Conservation (phyloP, 1,140 invertebrate species). For the Pantala flavescens region DNA sequence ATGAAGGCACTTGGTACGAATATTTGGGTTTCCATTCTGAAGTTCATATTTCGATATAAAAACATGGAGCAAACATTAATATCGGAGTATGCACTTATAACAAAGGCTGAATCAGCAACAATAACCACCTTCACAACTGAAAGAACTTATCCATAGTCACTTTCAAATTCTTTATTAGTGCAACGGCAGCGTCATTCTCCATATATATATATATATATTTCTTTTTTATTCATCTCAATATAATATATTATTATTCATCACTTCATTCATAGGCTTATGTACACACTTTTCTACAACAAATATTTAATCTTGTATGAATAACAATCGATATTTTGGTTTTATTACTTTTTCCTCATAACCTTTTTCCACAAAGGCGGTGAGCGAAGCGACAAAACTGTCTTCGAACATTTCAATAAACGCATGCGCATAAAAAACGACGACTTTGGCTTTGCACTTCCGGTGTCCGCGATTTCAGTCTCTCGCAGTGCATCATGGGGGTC, state of each 20-base stretch:
- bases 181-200: not conserved
- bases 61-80: too few species aligned
- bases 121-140: too few species aligned
- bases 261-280: not conserved
- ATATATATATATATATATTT: not conserved
- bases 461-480: too few species aligned
- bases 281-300: constrained; percentile 3
- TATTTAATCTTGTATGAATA: constrained; percentile 6
- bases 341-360: not conserved
- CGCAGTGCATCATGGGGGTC: too few species aligned
- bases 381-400: not conserved
- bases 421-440: not conserved
- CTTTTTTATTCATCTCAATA: constrained; percentile 1
- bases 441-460: not conserved
- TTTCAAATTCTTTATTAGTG: constrained; percentile 4
- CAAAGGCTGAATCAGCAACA: too few species aligned
- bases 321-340: not conserved
- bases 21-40: too few species aligned
- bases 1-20: too few species aligned
- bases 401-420: not conserved
- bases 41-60: too few species aligned
- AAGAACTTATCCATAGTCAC: not conserved
- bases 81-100: too few species aligned
- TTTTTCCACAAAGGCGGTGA: not conserved
- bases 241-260: not conserved